Conservation (phyloP, 2,888 invertebrate genomes). For the Drosophila mimica region DNA sequence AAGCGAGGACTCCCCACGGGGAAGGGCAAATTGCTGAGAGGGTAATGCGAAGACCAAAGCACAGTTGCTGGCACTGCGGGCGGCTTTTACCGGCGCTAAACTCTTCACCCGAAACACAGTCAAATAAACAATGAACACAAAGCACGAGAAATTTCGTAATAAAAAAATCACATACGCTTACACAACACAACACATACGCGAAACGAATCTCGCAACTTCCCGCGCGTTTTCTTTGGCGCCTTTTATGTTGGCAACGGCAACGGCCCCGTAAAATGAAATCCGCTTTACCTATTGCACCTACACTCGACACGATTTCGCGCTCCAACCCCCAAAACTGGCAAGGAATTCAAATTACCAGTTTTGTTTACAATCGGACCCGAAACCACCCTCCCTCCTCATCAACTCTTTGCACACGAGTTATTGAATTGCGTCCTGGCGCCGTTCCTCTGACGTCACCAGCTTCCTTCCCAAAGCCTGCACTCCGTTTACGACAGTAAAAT, state of each 20-base stretch:
- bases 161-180: slow-evolving; percentile 60
- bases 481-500: slow-evolving; percentile 38
- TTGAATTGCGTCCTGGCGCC: slow-evolving; percentile 49
- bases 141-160: slow-evolving; percentile 70
- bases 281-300: slow-evolving; percentile 48
- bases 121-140: slow-evolving; percentile 73
- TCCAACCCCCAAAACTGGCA: slow-evolving; percentile 25
- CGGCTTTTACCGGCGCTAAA: slow-evolving; percentile 46
- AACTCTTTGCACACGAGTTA: slow-evolving; percentile 61
- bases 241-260: slow-evolving; percentile 52
- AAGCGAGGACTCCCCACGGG: slow-evolving; percentile 7
- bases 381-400: neutral
- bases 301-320: slow-evolving; percentile 31
- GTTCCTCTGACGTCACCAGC: slow-evolving; percentile 22
- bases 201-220: neutral
- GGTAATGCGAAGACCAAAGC: slow-evolving; percentile 11
- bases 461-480: neutral
- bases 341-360: slow-evolving; percentile 78
- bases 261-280: slow-evolving; percentile 56
- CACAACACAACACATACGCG: slow-evolving; percentile 10
- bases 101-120: slow-evolving; percentile 31
- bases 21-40: slow-evolving; percentile 25
- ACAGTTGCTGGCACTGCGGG: slow-evolving; percentile 55
- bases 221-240: slow-evolving; percentile 34
- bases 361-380: slow-evolving; percentile 65